phyloP scores from a whole-genome alignment of 1,140 invertebrate genomes.

The Palaemon carinicauda region DNA sequence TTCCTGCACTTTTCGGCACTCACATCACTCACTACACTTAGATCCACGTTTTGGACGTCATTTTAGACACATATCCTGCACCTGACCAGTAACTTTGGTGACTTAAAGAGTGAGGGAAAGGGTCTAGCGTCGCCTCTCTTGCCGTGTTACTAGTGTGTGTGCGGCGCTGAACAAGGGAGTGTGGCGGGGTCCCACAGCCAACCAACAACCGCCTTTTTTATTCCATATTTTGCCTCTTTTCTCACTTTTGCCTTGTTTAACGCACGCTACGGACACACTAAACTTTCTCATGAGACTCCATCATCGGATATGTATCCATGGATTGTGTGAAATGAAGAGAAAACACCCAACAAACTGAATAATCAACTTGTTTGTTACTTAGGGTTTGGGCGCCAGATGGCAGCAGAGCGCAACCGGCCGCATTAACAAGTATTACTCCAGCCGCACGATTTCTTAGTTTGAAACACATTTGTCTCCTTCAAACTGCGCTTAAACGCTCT shows the following conservation, averaged over 20 bases:
- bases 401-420: slow-evolving; percentile 45
- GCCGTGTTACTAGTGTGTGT: slow-evolving; percentile 38
- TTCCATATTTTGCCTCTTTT: slow-evolving; percentile 43
- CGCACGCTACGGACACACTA: background rate
- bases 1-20: background rate
- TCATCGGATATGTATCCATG: slow-evolving; percentile 10
- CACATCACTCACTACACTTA: slow-evolving; percentile 49
- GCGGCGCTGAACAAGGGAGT: slow-evolving; percentile 50
- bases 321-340: slow-evolving; percentile 33
- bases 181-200: slow-evolving; percentile 39
- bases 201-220: slow-evolving; percentile 46
- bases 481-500: background rate
- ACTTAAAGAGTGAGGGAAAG: slow-evolving; percentile 47
- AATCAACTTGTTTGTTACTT: slow-evolving; percentile 43
- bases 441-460: slow-evolving; percentile 10
- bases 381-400: slow-evolving; percentile 40
- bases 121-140: slow-evolving; percentile 30
- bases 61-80: slow-evolving; percentile 47
- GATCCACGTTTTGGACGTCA: slow-evolving; percentile 42
- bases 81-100: slow-evolving; percentile 40
- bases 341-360: slow-evolving; percentile 49
- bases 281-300: slow-evolving; percentile 13
- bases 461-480: background rate
- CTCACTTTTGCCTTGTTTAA: background rate
- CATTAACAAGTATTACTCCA: slow-evolving; percentile 18